phyloP scores from a whole-genome alignment of 2,797 vertebrate species.

The Alosa sapidissima region DNA sequence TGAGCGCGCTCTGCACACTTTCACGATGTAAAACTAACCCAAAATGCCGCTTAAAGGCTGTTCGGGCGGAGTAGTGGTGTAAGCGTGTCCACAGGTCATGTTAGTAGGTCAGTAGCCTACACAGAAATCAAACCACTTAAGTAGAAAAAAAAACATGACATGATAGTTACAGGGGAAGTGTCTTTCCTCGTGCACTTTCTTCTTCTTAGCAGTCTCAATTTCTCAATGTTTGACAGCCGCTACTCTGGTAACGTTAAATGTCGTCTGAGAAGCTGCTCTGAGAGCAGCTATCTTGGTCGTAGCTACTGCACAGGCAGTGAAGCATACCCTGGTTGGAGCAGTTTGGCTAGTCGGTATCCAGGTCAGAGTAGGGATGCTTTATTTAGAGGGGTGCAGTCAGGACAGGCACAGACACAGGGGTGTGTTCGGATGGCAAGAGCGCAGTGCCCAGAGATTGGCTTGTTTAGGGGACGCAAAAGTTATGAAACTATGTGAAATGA shows the following conservation, averaged over 20 bases:
- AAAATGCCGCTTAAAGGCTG: neutral
- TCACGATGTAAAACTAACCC: neutral
- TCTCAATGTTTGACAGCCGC: neutral
- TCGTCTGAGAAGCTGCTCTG: neutral
- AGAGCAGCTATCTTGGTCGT: neutral
- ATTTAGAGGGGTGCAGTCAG: conserved; percentile 1
- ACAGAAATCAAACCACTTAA: neutral
- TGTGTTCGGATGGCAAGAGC: neutral
- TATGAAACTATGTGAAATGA: neutral
- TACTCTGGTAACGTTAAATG: neutral
- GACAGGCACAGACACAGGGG: neutral
- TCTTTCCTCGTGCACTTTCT: neutral
- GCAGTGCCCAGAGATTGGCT: neutral
- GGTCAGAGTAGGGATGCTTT: neutral
- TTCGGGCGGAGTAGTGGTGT: neutral
- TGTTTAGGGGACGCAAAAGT: neutral
- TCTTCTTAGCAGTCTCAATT: neutral
- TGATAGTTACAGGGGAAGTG: neutral
- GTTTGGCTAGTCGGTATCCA: conserved; percentile 15
- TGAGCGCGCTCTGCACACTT: neutral
- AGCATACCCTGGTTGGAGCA: neutral
- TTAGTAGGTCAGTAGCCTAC: neutral
- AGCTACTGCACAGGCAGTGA: neutral
- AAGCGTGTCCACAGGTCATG: neutral
- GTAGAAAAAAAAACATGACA: no score